Evolutionary conservation across 2,888 invertebrate genomes (phyloP).

Genomic region (Nephrotoma appendiculata): DNA sequence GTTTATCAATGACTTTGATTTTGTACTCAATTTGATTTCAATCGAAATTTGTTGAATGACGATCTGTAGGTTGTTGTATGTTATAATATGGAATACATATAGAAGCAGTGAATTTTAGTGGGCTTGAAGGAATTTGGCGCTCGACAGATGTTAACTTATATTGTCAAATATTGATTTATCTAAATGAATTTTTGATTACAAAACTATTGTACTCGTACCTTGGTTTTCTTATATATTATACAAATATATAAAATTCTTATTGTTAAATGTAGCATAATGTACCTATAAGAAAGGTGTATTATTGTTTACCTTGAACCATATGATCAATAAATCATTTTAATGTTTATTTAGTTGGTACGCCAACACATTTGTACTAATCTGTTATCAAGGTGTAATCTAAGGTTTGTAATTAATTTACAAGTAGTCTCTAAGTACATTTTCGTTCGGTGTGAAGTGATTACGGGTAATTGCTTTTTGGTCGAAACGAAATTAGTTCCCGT

Average conservation of each 20-base stretch:
- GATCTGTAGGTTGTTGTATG: not conserved
- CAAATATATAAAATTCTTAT: too few species aligned
- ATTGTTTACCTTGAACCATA: not conserved
- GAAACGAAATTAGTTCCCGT: too few species aligned
- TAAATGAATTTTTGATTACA: not conserved
- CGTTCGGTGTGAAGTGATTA: too few species aligned
- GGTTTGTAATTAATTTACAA: too few species aligned
- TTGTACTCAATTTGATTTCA: not conserved
- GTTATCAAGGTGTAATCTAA: not conserved
- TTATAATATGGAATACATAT: too few species aligned
- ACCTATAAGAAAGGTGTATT: not conserved
- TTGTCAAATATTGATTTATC: not conserved
- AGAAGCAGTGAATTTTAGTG: not conserved
- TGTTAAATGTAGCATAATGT: not conserved
- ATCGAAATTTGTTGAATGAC: not conserved
- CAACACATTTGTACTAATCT: not conserved
- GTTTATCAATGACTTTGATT: not conserved
- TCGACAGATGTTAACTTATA: not conserved
- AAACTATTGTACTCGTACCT: not conserved
- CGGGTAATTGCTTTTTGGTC: too few species aligned
- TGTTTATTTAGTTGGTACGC: not conserved
- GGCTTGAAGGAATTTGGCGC: not conserved
- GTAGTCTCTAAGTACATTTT: too few species aligned
- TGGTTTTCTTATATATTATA: not conserved
- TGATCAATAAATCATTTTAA: not conserved